These are phyloP conservation scores for Drosophila affinis DNA, from an alignment of 2,888 invertebrate genomes.

Conservation along the genomic window DNA sequence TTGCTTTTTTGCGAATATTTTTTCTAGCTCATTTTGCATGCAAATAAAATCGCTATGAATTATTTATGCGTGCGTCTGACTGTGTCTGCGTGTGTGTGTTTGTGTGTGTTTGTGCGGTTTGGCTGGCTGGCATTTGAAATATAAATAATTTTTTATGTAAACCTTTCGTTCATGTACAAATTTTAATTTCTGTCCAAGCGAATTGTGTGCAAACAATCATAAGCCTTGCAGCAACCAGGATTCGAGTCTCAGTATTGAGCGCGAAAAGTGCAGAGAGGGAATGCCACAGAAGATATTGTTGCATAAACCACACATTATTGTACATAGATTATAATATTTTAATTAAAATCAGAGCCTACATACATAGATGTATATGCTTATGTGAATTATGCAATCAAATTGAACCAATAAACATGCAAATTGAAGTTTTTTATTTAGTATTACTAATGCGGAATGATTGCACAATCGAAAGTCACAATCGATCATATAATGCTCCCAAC, in stretches of 20 bases:
- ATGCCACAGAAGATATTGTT: constrained; percentile 37
- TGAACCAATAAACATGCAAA: constrained; percentile 49
- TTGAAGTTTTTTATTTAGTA: constrained; percentile 23
- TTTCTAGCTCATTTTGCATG: constrained; percentile 75
- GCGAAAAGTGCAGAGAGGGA: background rate
- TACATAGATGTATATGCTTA: constrained; percentile 2
- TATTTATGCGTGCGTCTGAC: constrained; percentile 69
- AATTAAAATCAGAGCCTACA: constrained; percentile 42
- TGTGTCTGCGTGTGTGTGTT: constrained; percentile 9
- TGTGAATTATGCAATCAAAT: constrained; percentile 41
- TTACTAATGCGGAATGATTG: constrained; percentile 15
- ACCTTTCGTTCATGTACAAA: constrained; percentile 51
- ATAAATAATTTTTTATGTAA: constrained; percentile 52
- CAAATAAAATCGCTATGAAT: constrained; percentile 78
- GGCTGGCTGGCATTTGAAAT: constrained; percentile 53
- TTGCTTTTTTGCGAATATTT: constrained; percentile 21
- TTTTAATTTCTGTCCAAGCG: constrained; percentile 59
- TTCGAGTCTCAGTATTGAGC: background rate
- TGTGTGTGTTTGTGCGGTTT: constrained; percentile 51
- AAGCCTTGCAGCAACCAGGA: constrained; percentile 18
- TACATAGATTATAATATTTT: constrained; percentile 47
- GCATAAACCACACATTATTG: constrained; percentile 57
- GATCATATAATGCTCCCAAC: constrained; percentile 3
- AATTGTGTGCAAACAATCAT: constrained; percentile 69
- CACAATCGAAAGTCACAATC: background rate